phyloP scores from a whole-genome alignment of 2,797 vertebrate genomes.

The Anisognathus igniventris region DNA sequence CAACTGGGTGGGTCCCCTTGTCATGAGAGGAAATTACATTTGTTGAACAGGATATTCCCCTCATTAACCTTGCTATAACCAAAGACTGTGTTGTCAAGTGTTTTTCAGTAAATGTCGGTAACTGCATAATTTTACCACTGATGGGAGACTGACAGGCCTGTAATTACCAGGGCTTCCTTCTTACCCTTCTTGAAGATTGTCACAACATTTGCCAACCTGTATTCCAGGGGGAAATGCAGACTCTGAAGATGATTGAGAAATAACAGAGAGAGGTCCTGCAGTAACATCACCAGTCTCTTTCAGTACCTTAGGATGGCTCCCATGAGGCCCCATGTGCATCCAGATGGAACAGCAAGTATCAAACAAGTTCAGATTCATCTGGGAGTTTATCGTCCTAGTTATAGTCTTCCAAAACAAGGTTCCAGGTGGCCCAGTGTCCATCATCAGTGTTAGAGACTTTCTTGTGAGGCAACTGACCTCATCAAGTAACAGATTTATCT shows the following conservation, averaged over 20 bases:
- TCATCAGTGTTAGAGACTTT: neutral
- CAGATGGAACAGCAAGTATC: neutral
- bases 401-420: neutral
- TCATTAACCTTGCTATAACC: neutral
- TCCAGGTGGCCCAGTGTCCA: rapidly evolving
- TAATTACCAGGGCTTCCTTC: neutral
- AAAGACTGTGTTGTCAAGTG: neutral
- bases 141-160: neutral
- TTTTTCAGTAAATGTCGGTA: neutral
- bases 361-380: neutral
- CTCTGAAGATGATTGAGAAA: neutral
- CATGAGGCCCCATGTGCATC: rapidly evolving
- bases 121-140: neutral
- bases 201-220: neutral
- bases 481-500: neutral
- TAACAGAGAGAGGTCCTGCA: neutral
- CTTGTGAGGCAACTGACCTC: neutral
- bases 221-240: neutral
- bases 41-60: neutral
- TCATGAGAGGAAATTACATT: neutral
- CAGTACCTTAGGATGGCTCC: neutral
- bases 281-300: neutral
- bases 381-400: neutral
- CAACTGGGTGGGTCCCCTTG: neutral
- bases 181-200: neutral